These are phyloP conservation scores for Chrysogorgia sp. DNA, from an alignment of 92 coral and sea anemone species.

Conservation along the genomic window DNA sequence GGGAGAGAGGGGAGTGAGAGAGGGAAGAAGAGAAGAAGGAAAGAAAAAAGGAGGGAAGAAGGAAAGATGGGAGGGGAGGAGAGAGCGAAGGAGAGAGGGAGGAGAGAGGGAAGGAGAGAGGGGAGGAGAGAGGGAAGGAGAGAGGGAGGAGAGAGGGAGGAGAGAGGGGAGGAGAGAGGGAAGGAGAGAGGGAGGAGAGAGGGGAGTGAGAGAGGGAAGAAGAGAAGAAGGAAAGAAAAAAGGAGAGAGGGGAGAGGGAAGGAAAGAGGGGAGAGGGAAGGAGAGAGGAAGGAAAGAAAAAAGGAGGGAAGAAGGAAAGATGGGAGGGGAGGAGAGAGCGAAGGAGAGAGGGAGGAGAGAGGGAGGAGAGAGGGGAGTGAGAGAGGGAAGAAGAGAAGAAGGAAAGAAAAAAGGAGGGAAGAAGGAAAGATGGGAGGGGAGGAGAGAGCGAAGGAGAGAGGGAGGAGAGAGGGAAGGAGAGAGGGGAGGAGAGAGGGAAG, in stretches of 20 bases:
- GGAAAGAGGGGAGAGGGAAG: too few species aligned
- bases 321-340: too few species aligned
- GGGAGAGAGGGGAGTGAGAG: background rate
- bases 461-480: too few species aligned
- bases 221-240: background rate
- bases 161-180: background rate
- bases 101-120: background rate
- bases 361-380: too few species aligned
- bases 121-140: background rate
- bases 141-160: background rate
- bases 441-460: too few species aligned
- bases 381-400: too few species aligned
- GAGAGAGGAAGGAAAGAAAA: too few species aligned
- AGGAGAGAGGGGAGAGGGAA: background rate
- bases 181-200: background rate
- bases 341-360: too few species aligned
- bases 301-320: too few species aligned
- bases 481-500: too few species aligned
- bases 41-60: background rate
- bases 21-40: background rate
- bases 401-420: too few species aligned
- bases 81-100: background rate
- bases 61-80: background rate
- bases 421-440: background rate
- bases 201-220: background rate